Evolutionary conservation across 1,140 invertebrate species (phyloP).

Genomic region (Hyles vespertilio): DNA sequence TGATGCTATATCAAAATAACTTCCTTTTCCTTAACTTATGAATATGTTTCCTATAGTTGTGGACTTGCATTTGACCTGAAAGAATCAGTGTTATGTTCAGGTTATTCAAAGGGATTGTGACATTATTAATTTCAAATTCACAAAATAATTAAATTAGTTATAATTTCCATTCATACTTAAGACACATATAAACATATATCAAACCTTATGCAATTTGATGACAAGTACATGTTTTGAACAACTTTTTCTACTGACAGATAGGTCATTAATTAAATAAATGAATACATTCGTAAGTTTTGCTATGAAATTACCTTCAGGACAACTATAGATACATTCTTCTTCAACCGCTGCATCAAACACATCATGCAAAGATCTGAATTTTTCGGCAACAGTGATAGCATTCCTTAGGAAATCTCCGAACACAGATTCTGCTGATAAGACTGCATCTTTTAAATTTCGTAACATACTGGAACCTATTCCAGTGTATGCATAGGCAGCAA

Average conservation of each 20-base stretch:
- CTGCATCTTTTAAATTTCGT: slow-evolving; percentile 84
- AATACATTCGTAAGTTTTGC: no score
- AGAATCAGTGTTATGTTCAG: slow-evolving; percentile 8
- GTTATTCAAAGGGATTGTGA: neutral
- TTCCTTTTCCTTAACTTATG: slow-evolving; percentile 89
- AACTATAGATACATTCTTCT: slow-evolving; percentile 86
- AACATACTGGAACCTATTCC: slow-evolving; percentile 86
- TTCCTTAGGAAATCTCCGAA: slow-evolving; percentile 86
- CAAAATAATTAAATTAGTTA: neutral
- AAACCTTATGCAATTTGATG: neutral
- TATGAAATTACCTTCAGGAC: slow-evolving; percentile 78
- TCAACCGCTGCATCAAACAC: slow-evolving; percentile 90
- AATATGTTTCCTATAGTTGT: slow-evolving; percentile 81
- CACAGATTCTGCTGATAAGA: slow-evolving; percentile 84
- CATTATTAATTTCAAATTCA: no score
- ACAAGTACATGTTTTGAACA: no score
- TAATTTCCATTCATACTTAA: neutral
- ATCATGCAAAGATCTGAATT: slow-evolving; percentile 86
- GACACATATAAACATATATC: neutral
- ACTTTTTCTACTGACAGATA: no score
- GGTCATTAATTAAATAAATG: no score
- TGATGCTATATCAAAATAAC: slow-evolving; percentile 84
- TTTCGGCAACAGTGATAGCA: slow-evolving; percentile 84
- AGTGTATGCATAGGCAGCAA: slow-evolving; percentile 86
- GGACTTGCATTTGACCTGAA: slow-evolving; percentile 80